phyloP scores from a whole-genome alignment of 2,113 vertebrate species.

The Psophia crepitans region DNA sequence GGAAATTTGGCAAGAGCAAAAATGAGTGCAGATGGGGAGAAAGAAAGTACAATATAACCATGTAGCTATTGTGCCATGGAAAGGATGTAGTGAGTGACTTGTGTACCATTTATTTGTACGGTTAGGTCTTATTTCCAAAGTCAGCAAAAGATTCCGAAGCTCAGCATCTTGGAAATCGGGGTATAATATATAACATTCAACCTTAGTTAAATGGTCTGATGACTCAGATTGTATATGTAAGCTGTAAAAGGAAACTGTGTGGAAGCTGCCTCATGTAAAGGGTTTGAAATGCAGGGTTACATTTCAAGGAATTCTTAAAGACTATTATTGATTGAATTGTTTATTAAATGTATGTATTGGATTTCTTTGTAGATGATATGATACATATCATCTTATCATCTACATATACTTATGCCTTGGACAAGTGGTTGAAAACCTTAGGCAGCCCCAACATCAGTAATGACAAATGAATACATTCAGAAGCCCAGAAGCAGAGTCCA shows the following conservation, averaged over 20 bases:
- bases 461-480: not conserved
- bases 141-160: conserved; percentile 1
- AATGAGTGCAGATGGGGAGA: not conserved
- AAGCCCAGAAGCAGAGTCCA: not conserved
- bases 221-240: not conserved
- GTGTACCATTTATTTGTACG: not conserved
- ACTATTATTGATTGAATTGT: not conserved
- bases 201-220: not conserved
- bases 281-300: not conserved
- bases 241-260: not conserved
- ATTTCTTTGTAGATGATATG: not conserved
- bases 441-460: not conserved
- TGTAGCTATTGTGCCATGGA: not conserved
- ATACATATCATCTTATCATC: no score
- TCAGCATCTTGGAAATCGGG: not conserved
- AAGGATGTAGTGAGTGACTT: not conserved
- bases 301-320: not conserved
- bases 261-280: not conserved
- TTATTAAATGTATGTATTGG: not conserved
- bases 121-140: not conserved
- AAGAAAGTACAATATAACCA: not conserved
- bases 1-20: not conserved
- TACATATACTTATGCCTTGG: not conserved
- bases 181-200: not conserved
- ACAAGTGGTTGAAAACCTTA: not conserved